A percentile compares a stretch with the other conserved stretches of the same genome.
These are phyloP conservation scores for Polyommatus icarus DNA, from an alignment of 2,888 invertebrate species.

Conservation along the genomic window DNA sequence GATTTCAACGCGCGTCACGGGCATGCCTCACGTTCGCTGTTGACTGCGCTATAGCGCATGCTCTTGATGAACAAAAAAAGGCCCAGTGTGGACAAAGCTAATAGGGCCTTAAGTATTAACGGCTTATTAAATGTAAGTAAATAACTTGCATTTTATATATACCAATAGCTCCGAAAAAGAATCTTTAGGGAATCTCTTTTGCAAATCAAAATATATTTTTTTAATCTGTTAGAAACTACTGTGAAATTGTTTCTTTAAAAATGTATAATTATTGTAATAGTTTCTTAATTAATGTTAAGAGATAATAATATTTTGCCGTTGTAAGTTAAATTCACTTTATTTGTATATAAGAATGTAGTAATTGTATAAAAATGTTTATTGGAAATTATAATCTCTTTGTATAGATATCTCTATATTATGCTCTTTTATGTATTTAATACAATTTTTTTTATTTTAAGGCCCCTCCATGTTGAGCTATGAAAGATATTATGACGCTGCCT, in stretches of 20 bases:
- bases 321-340: neutral
- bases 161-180: neutral
- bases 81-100: too few species aligned
- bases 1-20: too few species aligned
- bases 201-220: neutral
- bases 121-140: too few species aligned
- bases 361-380: neutral
- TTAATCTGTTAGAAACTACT: neutral
- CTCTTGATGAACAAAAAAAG: too few species aligned
- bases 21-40: too few species aligned
- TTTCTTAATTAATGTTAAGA: neutral
- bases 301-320: neutral
- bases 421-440: neutral
- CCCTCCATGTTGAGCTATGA: neutral
- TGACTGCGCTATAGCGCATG: too few species aligned
- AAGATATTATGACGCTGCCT: too few species aligned
- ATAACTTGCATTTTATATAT: neutral
- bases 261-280: neutral
- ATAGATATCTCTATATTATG: neutral
- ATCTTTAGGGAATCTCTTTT: neutral
- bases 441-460: neutral
- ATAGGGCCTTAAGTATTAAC: too few species aligned
- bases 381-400: neutral
- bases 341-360: constrained; percentile 2
- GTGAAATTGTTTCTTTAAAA: too few species aligned